Conservation (phyloP, 2,113 vertebrate genomes). For the Tiliqua scincoides region DNA sequence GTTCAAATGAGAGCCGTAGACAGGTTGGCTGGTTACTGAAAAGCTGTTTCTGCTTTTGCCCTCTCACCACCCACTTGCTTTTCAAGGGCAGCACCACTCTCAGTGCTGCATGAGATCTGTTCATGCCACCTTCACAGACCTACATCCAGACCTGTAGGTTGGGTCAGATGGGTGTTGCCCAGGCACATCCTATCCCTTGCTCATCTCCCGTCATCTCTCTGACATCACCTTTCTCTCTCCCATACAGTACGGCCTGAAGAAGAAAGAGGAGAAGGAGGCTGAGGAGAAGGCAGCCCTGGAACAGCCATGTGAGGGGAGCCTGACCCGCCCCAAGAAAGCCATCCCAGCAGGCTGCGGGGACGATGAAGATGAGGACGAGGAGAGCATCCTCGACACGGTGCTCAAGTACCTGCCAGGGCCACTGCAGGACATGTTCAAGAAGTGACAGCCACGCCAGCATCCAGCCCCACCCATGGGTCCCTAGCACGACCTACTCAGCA, state of each 20-base stretch:
- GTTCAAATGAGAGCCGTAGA: not conserved
- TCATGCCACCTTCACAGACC: not conserved
- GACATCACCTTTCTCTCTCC: not conserved
- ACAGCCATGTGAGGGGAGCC: slow-evolving; percentile 94
- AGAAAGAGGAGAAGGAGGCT: slow-evolving; percentile 98
- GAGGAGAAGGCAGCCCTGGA: slow-evolving; percentile 98
- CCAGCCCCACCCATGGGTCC: slow-evolving; percentile 41
- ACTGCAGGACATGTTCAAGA: slow-evolving; percentile 99
- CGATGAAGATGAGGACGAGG: slow-evolving; percentile 93
- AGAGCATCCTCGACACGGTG: slow-evolving; percentile 98
- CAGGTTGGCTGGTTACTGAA: not conserved
- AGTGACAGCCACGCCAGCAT: slow-evolving; percentile 79
- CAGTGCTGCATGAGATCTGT: not conserved
- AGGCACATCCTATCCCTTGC: not conserved
- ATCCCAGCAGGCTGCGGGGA: slow-evolving; percentile 94
- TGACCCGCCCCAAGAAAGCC: slow-evolving; percentile 96
- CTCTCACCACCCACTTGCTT: not conserved
- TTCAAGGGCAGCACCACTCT: not conserved
- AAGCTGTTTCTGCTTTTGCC: not conserved
- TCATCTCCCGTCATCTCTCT: not conserved
- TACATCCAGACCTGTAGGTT: too few relatives aligned
- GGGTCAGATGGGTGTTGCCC: too few relatives aligned
- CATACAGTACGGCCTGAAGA: slow-evolving; percentile 94
- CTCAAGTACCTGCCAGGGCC: slow-evolving; percentile 97
- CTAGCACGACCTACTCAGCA: not conserved